These are phyloP conservation scores for Polydesmus complanatus DNA, from an alignment of 2,888 invertebrate species.

Conservation along the genomic window DNA sequence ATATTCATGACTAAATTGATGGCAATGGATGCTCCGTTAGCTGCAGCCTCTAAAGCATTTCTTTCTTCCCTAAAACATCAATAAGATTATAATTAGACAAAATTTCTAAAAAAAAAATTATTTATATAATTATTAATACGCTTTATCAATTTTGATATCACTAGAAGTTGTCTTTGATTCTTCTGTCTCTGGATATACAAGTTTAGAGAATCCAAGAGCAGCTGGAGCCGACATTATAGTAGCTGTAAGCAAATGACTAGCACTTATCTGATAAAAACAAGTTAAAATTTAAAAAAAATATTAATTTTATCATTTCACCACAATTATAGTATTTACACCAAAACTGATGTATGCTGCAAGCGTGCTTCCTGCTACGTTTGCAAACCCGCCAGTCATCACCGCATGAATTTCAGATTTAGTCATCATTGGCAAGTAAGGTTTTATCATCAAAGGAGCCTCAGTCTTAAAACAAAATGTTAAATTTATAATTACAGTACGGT, in stretches of 20 bases:
- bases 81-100: background rate
- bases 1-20: constrained; percentile 71
- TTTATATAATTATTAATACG: constrained; percentile 38
- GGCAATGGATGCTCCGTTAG: constrained; percentile 71
- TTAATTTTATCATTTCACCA: background rate
- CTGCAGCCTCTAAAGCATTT: constrained; percentile 79
- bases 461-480: constrained; percentile 40
- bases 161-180: constrained; percentile 58
- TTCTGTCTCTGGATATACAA: constrained; percentile 83
- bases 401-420: constrained; percentile 87
- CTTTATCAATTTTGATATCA: constrained; percentile 54
- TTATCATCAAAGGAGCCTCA: constrained; percentile 76
- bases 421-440: constrained; percentile 67
- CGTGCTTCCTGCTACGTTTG: constrained; percentile 84
- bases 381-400: constrained; percentile 86
- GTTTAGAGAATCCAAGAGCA: constrained; percentile 73
- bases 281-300: background rate
- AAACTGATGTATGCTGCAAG: constrained; percentile 83
- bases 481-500: background rate
- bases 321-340: constrained; percentile 46
- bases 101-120: background rate
- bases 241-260: constrained; percentile 78
- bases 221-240: constrained; percentile 95
- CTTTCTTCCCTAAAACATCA: constrained; percentile 28
- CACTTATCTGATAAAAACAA: constrained; percentile 34